These are phyloP conservation scores for Mycteria americana DNA, from an alignment of 2,797 vertebrate genomes.

Conservation along the genomic window DNA sequence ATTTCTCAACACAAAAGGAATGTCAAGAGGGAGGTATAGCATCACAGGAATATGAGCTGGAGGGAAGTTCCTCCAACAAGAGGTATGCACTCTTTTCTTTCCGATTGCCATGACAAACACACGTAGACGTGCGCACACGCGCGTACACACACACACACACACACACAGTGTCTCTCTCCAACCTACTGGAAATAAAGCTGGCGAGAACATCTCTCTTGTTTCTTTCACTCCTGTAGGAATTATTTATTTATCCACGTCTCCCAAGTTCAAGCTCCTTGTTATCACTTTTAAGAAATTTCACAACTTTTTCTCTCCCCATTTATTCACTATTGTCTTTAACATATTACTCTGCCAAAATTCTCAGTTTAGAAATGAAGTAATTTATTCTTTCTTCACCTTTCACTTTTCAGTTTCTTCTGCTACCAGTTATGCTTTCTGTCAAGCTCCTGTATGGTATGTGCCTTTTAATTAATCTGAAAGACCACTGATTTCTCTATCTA, in stretches of 20 bases:
- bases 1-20: neutral
- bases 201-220: neutral
- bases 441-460: neutral
- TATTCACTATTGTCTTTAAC: neutral
- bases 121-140: rapidly evolving
- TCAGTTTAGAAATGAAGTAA: neutral
- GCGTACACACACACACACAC: rapidly evolving
- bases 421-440: neutral
- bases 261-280: neutral
- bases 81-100: neutral
- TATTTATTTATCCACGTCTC: neutral
- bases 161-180: neutral
- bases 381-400: neutral
- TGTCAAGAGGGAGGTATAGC: neutral
- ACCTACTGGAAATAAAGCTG: neutral
- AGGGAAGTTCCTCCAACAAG: neutral
- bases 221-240: neutral
- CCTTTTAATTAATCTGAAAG: neutral
- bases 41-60: neutral
- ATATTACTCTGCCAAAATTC: neutral
- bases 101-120: neutral
- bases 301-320: neutral
- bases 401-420: neutral
- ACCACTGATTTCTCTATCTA: neutral
- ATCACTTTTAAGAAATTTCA: neutral